Evolutionary conservation across 2,888 invertebrate species (phyloP), one percentile per base, ranked within the genome.

Genomic region (Agriotes lineatus): DNA sequence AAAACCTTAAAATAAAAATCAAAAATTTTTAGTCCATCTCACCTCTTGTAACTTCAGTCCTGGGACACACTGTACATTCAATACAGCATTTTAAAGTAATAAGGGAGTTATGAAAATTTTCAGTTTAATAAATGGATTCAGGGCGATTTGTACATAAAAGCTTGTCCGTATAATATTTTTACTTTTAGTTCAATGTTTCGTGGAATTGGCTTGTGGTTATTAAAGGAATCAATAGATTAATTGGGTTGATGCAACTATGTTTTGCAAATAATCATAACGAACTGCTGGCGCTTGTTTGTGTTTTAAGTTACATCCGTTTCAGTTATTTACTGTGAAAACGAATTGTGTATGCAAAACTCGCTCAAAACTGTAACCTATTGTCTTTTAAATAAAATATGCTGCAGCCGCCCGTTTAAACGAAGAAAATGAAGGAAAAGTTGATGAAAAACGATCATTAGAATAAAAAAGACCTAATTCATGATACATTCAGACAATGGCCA

Each of bases 201-300:
- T 18, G 18, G 9, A 45, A 35, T 60, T 60, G 16, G 19, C 44
- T 35, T 59, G 59, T 33, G 59, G 35, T 59, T 12, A 30, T 35
- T 35, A 33, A 59, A 33, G 30, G 30, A 48, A 59, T 48, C 22
- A 20, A 48, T 57, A 57, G 18, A 54, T 54, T 54, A 54, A 54
- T 54, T 54, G 54, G 54, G 35, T 54, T n/a, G 35, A 35, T 54
- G 54, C 37, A 54, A 54, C 54, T 52, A 16, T 37, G 54, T 54
- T 54, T 35, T n/a, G 35, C 20, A 54, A 54, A 48, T 48, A 48
- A 48, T 48, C 48, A 19, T 54, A 54, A 54, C 54, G 19, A 35
- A 54, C 33, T 54, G n/a, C 14, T 20, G 14, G 42, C 19, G 42
- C 12, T 58, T 58, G 57, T 58, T 58, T 42, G 30, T 42, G 20